Evolutionary conservation across 1,140 invertebrate species (phyloP).

Genomic region (Ylistrum balloti): DNA sequence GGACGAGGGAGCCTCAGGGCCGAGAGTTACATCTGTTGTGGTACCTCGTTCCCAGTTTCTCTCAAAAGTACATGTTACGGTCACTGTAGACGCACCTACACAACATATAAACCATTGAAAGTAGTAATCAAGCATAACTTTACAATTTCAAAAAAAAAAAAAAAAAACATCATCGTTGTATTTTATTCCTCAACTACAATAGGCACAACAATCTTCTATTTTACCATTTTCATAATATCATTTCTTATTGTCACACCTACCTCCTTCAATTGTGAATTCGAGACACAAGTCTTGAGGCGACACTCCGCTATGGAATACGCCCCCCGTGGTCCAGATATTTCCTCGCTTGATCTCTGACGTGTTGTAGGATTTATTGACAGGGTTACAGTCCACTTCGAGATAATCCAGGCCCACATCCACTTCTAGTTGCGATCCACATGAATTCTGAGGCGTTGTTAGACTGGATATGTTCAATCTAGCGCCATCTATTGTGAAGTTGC

Average conservation of each 20-base stretch:
- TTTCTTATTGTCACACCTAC: neutral
- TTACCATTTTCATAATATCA: neutral
- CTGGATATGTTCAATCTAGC: neutral
- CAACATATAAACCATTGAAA: too few species aligned
- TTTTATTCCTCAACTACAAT: too few species aligned
- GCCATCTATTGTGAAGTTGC: constrained; percentile 14
- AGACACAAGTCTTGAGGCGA: neutral
- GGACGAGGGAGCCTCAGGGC: neutral
- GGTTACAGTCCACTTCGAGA: neutral
- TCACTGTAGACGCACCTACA: neutral
- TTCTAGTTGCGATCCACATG: neutral
- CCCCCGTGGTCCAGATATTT: neutral
- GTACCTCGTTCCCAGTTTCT: neutral
- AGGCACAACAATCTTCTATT: neutral
- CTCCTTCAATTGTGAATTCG: neutral
- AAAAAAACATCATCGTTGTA: too few species aligned
- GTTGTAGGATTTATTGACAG: neutral
- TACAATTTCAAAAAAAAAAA: too few species aligned
- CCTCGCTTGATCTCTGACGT: neutral
- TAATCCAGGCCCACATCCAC: neutral
- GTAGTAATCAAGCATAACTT: too few species aligned
- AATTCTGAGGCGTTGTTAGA: neutral
- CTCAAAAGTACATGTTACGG: neutral
- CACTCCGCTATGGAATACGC: neutral
- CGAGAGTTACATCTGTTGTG: neutral